Conservation (phyloP, 2,888 invertebrate genomes). For the Acanthosepion esculentum region DNA sequence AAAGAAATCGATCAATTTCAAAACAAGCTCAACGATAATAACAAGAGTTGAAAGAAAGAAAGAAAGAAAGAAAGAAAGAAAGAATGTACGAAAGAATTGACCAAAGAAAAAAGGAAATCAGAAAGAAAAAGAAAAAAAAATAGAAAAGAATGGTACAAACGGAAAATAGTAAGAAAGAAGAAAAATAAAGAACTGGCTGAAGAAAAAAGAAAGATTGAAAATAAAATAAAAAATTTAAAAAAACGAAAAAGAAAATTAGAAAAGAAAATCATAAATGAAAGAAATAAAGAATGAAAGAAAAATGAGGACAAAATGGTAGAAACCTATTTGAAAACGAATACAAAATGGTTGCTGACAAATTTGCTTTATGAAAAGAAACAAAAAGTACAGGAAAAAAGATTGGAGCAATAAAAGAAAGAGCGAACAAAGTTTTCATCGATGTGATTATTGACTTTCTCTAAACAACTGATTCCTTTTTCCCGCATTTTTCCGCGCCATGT, state of each 20-base stretch:
- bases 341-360: too few relatives aligned
- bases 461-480: neutral
- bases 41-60: neutral
- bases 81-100: neutral
- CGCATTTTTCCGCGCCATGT: neutral
- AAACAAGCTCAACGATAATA: neutral
- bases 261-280: too few relatives aligned
- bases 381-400: too few relatives aligned
- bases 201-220: neutral
- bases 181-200: too few relatives aligned
- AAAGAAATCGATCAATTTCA: neutral
- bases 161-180: too few relatives aligned
- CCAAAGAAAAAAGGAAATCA: neutral
- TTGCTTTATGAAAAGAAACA: too few relatives aligned
- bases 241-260: too few relatives aligned
- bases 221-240: too few relatives aligned
- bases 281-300: neutral
- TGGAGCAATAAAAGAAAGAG: too few relatives aligned
- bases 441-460: neutral
- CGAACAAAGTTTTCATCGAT: neutral
- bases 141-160: too few relatives aligned
- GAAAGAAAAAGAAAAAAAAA: neutral
- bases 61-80: neutral
- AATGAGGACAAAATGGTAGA: neutral
- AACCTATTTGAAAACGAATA: neutral